These are phyloP conservation scores for Schlechtendalia chinensis DNA, from an alignment of 1,140 invertebrate genomes.

Conservation along the genomic window DNA sequence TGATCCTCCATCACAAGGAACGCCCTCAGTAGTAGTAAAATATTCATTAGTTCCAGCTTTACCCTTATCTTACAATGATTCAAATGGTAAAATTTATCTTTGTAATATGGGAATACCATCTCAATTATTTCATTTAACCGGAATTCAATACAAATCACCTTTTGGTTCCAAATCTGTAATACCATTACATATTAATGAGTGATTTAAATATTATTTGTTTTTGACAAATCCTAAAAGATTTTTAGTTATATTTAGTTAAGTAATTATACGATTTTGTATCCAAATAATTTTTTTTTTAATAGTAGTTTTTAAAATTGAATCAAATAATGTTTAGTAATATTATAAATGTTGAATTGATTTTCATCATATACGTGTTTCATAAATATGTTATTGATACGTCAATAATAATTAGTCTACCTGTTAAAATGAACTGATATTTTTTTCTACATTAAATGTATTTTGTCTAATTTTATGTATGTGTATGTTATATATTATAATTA, in stretches of 20 bases:
- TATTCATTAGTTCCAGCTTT: constrained; percentile 73
- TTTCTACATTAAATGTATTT: constrained; percentile 18
- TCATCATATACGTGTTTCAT: not conserved
- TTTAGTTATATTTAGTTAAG: not conserved
- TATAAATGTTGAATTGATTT: not conserved
- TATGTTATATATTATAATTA: no score
- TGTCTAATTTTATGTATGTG: not conserved
- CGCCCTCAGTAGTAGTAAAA: constrained; percentile 68
- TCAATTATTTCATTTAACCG: constrained; percentile 72
- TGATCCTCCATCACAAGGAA: constrained; percentile 73
- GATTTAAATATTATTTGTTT: constrained; percentile 33
- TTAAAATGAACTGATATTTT: not conserved
- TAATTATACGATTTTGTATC: constrained; percentile 26
- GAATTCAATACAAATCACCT: constrained; percentile 79
- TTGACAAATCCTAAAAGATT: constrained; percentile 33
- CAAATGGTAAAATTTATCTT: constrained; percentile 79
- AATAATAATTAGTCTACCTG: not conserved
- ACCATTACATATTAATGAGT: constrained; percentile 65
- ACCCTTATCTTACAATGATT: constrained; percentile 69
- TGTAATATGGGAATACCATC: constrained; percentile 82
- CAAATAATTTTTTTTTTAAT: constrained; percentile 7
- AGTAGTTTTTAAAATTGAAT: not conserved
- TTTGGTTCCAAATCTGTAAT: constrained; percentile 87
- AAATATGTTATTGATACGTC: constrained; percentile 32
- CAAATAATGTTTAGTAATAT: constrained; percentile 5